phyloP scores from a whole-genome alignment of 2,113 vertebrate genomes.

The Odontesthes bonariensis region DNA sequence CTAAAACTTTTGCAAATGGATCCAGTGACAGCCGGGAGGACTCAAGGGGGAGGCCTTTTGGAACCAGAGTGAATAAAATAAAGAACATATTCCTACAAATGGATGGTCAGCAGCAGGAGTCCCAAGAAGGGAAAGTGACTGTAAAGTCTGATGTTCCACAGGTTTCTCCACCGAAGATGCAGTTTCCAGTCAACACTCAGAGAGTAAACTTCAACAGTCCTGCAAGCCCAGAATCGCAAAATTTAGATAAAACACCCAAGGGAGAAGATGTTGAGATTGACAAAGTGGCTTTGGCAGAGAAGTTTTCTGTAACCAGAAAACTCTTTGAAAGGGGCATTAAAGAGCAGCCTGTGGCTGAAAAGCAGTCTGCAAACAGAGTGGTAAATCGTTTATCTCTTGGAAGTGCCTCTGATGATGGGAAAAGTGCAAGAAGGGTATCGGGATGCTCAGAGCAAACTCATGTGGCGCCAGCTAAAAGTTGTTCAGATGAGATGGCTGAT shows the following conservation, averaged over 20 bases:
- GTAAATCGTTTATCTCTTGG: slow-evolving; percentile 77
- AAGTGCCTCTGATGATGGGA: slow-evolving; percentile 79
- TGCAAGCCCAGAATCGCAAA: slow-evolving; percentile 74
- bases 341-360: slow-evolving; percentile 83
- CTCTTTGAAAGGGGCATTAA: slow-evolving; percentile 90
- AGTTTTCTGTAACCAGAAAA: slow-evolving; percentile 93
- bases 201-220: slow-evolving; percentile 80
- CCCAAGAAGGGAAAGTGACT: slow-evolving; percentile 83
- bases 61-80: slow-evolving; percentile 92
- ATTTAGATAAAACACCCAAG: slow-evolving; percentile 84
- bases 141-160: slow-evolving; percentile 77
- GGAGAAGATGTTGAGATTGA: slow-evolving; percentile 90
- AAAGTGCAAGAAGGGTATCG: slow-evolving; percentile 66
- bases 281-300: slow-evolving; percentile 90
- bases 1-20: slow-evolving; percentile 85
- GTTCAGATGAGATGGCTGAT: slow-evolving; percentile 67
- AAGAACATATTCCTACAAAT: slow-evolving; percentile 95
- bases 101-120: slow-evolving; percentile 87
- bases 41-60: slow-evolving; percentile 88
- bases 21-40: slow-evolving; percentile 84
- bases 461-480: slow-evolving; percentile 60
- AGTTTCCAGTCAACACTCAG: slow-evolving; percentile 78
- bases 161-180: slow-evolving; percentile 76
- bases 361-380: slow-evolving; percentile 81
- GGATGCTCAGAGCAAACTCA: slow-evolving; percentile 74